Evolutionary conservation across 2,797 vertebrate genomes (phyloP).

Genomic region (Gymnoscopelus microlampas): DNA sequence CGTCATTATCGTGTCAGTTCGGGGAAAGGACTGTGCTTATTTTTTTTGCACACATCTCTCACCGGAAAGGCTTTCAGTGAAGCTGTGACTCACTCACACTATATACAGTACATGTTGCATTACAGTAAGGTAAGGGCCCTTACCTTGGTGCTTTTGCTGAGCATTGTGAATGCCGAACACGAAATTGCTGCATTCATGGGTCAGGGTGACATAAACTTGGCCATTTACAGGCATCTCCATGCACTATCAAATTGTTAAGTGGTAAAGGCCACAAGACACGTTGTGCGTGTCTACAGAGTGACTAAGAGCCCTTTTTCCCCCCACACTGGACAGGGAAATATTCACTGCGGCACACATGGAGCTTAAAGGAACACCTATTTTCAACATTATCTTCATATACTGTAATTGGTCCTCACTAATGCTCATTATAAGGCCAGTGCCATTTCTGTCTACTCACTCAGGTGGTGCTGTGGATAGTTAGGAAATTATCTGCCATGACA

Average conservation of each 20-base stretch:
- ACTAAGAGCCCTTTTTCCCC: no score
- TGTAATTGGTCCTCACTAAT: no score
- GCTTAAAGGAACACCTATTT: no score
- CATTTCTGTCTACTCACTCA: no score
- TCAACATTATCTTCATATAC: no score
- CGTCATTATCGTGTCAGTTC: not conserved
- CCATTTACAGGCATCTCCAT: conserved; percentile 32
- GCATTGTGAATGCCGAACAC: not conserved
- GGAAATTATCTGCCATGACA: no score
- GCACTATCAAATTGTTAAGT: conserved; percentile 10
- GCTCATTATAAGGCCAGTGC: no score
- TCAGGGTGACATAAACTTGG: not conserved
- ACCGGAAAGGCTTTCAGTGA: not conserved
- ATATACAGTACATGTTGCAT: conserved; percentile 2
- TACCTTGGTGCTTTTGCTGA: not conserved
- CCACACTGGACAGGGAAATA: no score
- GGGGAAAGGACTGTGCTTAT: conserved; percentile 3
- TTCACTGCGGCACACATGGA: no score
- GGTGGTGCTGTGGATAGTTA: no score
- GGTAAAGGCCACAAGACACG: no score
- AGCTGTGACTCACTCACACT: conserved; percentile 4
- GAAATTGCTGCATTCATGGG: not conserved
- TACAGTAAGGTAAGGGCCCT: not conserved
- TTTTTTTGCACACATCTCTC: not conserved
- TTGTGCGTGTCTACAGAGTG: no score